Base-by-base conservation (phyloP, 2,888 invertebrate species). In the Diarsia mendica region DNA sequence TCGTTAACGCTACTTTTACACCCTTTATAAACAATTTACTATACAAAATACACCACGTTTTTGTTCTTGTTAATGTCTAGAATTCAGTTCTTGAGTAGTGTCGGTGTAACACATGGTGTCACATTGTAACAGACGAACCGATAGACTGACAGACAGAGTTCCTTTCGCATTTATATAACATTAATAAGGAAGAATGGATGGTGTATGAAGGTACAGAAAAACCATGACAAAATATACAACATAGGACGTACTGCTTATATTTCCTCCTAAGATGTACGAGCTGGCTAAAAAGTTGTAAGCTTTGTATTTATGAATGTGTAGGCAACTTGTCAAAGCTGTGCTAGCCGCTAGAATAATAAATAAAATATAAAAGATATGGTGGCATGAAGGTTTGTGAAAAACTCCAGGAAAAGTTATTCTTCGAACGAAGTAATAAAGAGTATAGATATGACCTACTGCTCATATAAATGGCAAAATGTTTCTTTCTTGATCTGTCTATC, bases 221-320 rank as follows among this genome's bases (percentile, higher is more conserved):
- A 75, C 51, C 46, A 33, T 60, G 15, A 49, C n/a, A 46, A 1
- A 51, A 13, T 1, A 55, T 15, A 28, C 55, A 18, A 11, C 2
- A 48, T 18, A 23, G 11, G 55, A 61, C 0, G 60, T 20, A n/a
- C 28, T 48, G 51, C n/a, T 44, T 71, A 60, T 51, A 48, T 66
- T 67, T 55, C 53, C 55, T 55, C 33, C 46, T 69, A 58, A 51
- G 39, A 48, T 28, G 28, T 68, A 55, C 33, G 49, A 51, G n/a
- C 44, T 48, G 55, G 33, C 28, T 39, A 80, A 84, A 69, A 84
- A 81, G 84, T 79, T 58, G 80, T 49, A 69, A 53, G 23, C 20
- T 48, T 71, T 60, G 53, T 65, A 68, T 66, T 60, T 18, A 70
- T 49, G 44, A 66, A 72, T 49, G 48, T 55, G 55, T 39, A 48